Percentiles rank a stretch among this genome's conserved stretches.
phyloP scores from a whole-genome alignment of 2,888 invertebrate species.

The Plebejus anna region DNA sequence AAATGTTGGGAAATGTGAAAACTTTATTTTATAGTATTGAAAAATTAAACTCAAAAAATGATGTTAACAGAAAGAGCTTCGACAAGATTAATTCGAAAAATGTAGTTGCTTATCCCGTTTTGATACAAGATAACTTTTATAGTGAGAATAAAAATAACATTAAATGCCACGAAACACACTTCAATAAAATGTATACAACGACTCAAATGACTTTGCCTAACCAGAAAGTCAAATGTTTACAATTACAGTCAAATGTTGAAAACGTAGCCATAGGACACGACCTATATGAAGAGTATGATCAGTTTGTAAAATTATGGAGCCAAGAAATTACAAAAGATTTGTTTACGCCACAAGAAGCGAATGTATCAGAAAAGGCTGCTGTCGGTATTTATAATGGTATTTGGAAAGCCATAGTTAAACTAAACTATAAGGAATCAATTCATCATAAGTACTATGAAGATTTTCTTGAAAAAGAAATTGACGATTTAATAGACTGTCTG shows the following conservation, averaged over 20 bases:
- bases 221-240: not conserved
- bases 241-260: not conserved
- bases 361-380: slow-evolving; percentile 46
- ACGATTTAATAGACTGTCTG: slow-evolving; percentile 50
- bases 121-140: not conserved
- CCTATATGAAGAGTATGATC: slow-evolving; percentile 48
- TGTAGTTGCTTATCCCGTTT: not conserved
- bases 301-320: slow-evolving; percentile 52
- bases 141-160: not conserved
- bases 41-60: slow-evolving; percentile 37
- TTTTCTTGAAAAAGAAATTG: slow-evolving; percentile 57
- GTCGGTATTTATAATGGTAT: slow-evolving; percentile 52
- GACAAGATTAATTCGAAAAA: not conserved
- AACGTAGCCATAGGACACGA: not conserved
- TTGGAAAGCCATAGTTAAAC: slow-evolving; percentile 53
- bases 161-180: not conserved
- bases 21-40: slow-evolving; percentile 53
- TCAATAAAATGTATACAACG: not conserved
- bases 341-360: slow-evolving; percentile 41
- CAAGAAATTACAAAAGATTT: slow-evolving; percentile 49
- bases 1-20: slow-evolving; percentile 48
- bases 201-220: not conserved
- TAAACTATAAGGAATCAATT: slow-evolving; percentile 50
- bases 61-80: slow-evolving; percentile 11
- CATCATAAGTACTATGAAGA: slow-evolving; percentile 54